Base-by-base conservation (phyloP, 2,888 invertebrate species). In the Perizoma flavofasciatum region DNA sequence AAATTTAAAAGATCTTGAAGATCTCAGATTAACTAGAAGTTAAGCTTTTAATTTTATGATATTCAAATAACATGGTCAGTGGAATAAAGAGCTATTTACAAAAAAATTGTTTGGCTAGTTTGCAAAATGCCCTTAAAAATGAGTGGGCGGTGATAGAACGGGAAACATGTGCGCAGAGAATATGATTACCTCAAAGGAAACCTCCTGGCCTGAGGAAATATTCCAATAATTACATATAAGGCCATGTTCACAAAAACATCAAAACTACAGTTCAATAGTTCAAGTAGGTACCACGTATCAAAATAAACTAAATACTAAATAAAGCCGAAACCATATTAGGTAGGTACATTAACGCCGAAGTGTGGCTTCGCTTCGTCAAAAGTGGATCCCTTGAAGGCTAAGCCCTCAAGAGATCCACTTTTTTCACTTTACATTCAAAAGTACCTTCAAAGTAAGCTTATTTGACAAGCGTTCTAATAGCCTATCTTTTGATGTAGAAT, bases 391-490 rank as follows among this genome's bases (percentile, higher is more conserved):
- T 46, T 11, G 33, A 41, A 22, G 22, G 22, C 22, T 22, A 22
- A 22, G 22, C 22, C 22, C 3, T 22, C 22, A 22, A 22, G 22
- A 22, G 3, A 22, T 3, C 22, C 22, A 22, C 22, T 22, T 22
- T 22, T 22, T 22, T 22, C 22, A 22, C 22, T 22, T 22, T 22
- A 22, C 22, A 22, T 22, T 22, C 22, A 22, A 3, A 57, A 8
- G 47, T 47, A 44, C 11, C 40, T 50, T 57, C 44, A 73, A 77
- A 77, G 79, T 81, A 76, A 81, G 81, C 82, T 81, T 83, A 86
- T 83, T 85, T 86, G 81, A 82, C 84, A 78, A 75, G 68, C 71
- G 79, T 81, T 83, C 79, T 81, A 80, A 78, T 67, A 71, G 71
- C 71, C 70, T 68, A 73, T 77, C 73, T 78, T 77, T 72, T 72